Base-by-base conservation (phyloP, 2,888 invertebrate genomes). In the Sycophila texana region DNA sequence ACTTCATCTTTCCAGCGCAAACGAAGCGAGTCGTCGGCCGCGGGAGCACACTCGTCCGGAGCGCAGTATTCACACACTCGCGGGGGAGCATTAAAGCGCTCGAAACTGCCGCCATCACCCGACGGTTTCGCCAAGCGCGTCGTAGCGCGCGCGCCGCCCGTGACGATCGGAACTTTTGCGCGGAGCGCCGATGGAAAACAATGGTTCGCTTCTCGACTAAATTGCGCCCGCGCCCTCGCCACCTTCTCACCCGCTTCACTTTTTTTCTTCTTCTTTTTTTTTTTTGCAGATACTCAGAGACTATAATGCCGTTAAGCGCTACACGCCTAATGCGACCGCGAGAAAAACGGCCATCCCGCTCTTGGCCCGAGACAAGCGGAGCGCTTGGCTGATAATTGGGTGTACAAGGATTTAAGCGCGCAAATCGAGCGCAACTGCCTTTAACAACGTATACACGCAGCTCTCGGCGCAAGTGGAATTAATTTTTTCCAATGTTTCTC, bases 51-150 rank as follows among this genome's bases (percentile, higher is more conserved):
- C 39, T 39, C 39, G 7, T 0, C 39, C 4, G 39, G 39, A 26
- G 26, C 26, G 26, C 26, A 3, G 51, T 14, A 12, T 14, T 4
- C 5, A 26, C 13, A 60, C 39, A 39, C 5, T 39, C 39, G 58
- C 13, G 22, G 5, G 70, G 68, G 51, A 66, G 76, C 79, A 81
- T 82, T 84, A 84, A 84, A 83, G 76, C 39, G 76, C 76, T 84
- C 86, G 86, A 86, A 77, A 82, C 84, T 85, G 84, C 83, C 84
- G 87, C 87, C 87, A 88, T 86, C 87, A 65, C 66, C 79, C 86
- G 86, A 80, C 67, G 60, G 80, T 75, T 73, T 77, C 81, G 65
- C 72, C 83, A 86, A 86, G 83, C 84, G 79, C 82, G 81, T 74
- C 83, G 80, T 14, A 22, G 77, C 47, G 39, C 39, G 30, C 30